phyloP scores from a whole-genome alignment of 2,113 vertebrate species.

The Glaucomys volans region DNA sequence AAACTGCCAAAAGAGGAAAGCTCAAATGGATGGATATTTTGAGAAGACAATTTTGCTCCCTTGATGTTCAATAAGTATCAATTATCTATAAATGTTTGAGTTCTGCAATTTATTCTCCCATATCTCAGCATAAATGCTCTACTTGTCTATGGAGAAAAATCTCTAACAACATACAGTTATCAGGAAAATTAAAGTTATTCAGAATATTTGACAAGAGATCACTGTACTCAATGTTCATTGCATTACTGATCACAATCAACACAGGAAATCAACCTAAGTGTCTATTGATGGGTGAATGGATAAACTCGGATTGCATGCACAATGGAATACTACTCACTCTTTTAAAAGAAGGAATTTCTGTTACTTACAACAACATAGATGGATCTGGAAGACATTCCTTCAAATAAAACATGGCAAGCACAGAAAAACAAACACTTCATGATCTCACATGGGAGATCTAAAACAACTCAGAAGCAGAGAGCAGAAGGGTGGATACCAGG shows the following conservation, averaged over 20 bases:
- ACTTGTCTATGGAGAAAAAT: background rate
- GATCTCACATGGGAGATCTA: background rate
- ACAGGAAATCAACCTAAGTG: background rate
- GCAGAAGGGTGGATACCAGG: background rate
- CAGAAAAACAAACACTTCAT: background rate
- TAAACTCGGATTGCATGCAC: background rate
- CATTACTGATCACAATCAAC: background rate
- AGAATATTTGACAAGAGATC: background rate
- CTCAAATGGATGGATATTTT: background rate
- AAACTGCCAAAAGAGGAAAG: background rate
- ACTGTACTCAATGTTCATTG: background rate
- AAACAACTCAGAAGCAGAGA: background rate
- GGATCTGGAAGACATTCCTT: background rate
- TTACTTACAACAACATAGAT: background rate
- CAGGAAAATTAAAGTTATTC: background rate
- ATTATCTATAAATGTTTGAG: background rate
- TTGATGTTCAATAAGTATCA: background rate
- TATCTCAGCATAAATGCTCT: background rate
- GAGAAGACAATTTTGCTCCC: background rate
- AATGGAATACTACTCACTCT: background rate
- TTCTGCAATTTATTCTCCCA: background rate
- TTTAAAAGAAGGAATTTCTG: background rate
- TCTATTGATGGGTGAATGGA: background rate
- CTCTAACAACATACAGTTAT: background rate
- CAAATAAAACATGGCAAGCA: background rate